Percentiles rank a stretch among this genome's conserved stretches.
These are phyloP conservation scores for Acinonyx jubatus DNA, from an alignment of 2,113 vertebrate species.

Conservation along the genomic window DNA sequence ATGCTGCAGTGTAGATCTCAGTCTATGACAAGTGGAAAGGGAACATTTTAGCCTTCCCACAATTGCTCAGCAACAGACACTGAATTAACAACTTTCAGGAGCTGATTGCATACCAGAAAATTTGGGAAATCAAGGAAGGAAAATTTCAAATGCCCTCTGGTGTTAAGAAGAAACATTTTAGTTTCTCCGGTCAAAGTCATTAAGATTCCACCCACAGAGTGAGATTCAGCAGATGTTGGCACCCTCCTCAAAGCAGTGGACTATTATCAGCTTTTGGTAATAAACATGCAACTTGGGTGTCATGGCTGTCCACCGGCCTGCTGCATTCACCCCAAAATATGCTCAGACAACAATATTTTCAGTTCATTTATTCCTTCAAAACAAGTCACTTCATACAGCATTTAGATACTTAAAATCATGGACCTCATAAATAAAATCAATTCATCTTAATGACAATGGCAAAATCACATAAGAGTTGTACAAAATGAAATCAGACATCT, in stretches of 20 bases:
- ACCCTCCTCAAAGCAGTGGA: background rate
- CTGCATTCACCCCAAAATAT: constrained; percentile 36
- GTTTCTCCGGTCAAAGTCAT: background rate
- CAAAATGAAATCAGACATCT: constrained; percentile 56
- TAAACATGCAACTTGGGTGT: background rate
- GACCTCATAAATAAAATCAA: constrained; percentile 69
- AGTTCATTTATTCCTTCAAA: constrained; percentile 77
- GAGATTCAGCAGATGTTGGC: background rate
- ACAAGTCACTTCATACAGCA: constrained; percentile 70
- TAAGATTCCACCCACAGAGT: background rate
- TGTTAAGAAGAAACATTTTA: background rate
- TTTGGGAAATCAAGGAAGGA: background rate
- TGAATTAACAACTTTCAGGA: background rate
- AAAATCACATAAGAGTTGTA: constrained; percentile 17
- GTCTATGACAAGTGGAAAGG: background rate
- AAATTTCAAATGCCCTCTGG: constrained; percentile 1
- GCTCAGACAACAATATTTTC: constrained; percentile 59
- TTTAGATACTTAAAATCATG: constrained; percentile 59
- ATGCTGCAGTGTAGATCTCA: background rate
- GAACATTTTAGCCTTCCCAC: background rate
- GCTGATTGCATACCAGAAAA: background rate
- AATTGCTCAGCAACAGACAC: background rate
- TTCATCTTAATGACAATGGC: constrained; percentile 64
- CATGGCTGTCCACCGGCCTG: background rate
- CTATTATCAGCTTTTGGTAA: background rate